Evolutionary conservation across 2,113 vertebrate genomes (phyloP).

Genomic region (Protobothrops flavoviridis): DNA sequence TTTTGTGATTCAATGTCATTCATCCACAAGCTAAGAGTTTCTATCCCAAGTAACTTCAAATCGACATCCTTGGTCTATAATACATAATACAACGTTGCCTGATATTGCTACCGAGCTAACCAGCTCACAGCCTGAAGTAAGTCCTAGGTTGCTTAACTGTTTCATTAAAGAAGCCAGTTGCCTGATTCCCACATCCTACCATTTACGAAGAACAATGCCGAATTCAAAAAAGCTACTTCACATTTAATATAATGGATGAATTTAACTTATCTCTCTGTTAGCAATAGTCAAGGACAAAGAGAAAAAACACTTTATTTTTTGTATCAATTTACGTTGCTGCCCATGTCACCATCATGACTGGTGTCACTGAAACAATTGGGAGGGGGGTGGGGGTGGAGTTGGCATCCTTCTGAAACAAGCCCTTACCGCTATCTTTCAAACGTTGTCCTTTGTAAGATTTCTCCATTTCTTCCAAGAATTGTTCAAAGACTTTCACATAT

Average conservation of each 20-base stretch:
- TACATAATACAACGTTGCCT: neutral
- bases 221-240: neutral
- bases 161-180: neutral
- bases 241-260: neutral
- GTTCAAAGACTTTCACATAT: constrained; percentile 85
- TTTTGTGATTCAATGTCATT: neutral
- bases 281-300: neutral
- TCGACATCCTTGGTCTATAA: neutral
- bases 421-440: constrained; percentile 82
- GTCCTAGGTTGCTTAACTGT: neutral
- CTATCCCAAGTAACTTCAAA: neutral
- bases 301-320: neutral
- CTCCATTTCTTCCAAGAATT: constrained; percentile 86
- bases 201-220: neutral
- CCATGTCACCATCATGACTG: neutral
- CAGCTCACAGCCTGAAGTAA: neutral
- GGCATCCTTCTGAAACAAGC: neutral
- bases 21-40: neutral
- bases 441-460: constrained; percentile 77
- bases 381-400: neutral
- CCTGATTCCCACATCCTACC: neutral
- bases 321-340: neutral
- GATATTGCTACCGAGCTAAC: neutral
- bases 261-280: neutral
- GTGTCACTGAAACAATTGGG: neutral